Evolutionary conservation across 2,888 invertebrate species (phyloP).

Genomic region (Agonopterix alstromeriana): DNA sequence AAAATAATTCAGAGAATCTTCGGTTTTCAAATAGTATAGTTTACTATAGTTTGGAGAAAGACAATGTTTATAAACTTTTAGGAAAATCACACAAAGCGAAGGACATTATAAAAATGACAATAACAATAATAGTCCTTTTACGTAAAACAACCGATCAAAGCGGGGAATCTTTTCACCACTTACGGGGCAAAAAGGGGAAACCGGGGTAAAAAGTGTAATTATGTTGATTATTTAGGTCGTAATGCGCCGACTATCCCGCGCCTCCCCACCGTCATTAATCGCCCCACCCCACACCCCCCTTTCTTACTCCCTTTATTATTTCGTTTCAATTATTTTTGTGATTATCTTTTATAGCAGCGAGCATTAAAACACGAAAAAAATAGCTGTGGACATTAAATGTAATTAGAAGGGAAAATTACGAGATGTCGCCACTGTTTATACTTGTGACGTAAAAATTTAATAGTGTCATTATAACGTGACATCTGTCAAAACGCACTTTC

Average conservation of each 20-base stretch:
- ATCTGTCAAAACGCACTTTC: conserved; percentile 10
- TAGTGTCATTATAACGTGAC: conserved; percentile 11
- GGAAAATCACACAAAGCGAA: not conserved
- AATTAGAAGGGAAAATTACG: conserved; percentile 70
- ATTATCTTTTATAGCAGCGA: conserved; percentile 74
- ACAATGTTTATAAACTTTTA: too few species aligned
- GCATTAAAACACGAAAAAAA: conserved; percentile 74
- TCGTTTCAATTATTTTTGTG: conserved; percentile 77
- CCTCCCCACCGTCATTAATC: conserved; percentile 62
- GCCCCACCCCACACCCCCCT: conserved; percentile 36
- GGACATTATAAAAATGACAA: not conserved
- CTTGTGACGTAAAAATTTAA: conserved; percentile 14
- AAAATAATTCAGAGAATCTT: too few species aligned
- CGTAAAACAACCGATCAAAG: conserved; percentile 17
- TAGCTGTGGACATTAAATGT: conserved; percentile 70
- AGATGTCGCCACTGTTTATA: conserved; percentile 55
- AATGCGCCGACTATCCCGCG: conserved; percentile 69
- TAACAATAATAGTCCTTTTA: conserved; percentile 3
- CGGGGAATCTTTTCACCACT: conserved; percentile 56
- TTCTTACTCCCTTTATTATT: conserved; percentile 66
- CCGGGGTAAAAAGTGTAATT: conserved; percentile 73
- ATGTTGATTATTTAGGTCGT: conserved; percentile 76
- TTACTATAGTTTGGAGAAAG: too few species aligned
- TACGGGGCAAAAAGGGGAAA: conserved; percentile 59
- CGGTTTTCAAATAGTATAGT: too few species aligned